phyloP scores from a whole-genome alignment of 1,140 invertebrate genomes.

The Proctacanthus coquilletti region DNA sequence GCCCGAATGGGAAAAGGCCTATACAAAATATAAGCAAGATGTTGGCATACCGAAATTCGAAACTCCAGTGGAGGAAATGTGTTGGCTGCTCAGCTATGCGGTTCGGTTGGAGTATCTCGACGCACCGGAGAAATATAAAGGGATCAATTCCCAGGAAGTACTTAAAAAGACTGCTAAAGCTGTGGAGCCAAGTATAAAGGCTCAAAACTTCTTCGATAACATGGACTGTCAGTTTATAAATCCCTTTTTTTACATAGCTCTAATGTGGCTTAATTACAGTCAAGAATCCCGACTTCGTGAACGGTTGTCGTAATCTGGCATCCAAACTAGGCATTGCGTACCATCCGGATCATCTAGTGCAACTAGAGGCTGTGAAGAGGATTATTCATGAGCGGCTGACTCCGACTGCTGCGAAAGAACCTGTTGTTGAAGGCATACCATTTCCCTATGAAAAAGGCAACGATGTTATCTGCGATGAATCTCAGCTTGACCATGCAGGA shows the following conservation, averaged over 20 bases:
- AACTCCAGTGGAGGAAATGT: slow-evolving; percentile 46
- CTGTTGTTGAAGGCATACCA: slow-evolving; percentile 46
- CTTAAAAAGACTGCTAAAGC: slow-evolving; percentile 34
- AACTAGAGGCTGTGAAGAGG: slow-evolving; percentile 56
- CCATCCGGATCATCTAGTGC: slow-evolving; percentile 67
- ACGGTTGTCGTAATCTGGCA: slow-evolving; percentile 61
- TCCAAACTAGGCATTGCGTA: slow-evolving; percentile 60
- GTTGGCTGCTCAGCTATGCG: slow-evolving; percentile 77
- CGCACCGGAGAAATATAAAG: slow-evolving; percentile 54
- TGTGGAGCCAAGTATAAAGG: slow-evolving; percentile 47
- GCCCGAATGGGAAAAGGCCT: slow-evolving; percentile 53
- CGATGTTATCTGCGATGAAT: slow-evolving; percentile 37
- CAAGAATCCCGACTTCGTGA: slow-evolving; percentile 63
- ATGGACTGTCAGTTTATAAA: slow-evolving; percentile 58
- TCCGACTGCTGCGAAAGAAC: slow-evolving; percentile 45
- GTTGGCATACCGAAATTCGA: slow-evolving; percentile 43
- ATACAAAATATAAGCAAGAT: slow-evolving; percentile 60
- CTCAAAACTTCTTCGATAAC: slow-evolving; percentile 67
- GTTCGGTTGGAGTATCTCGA: slow-evolving; percentile 69
- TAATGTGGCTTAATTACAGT: slow-evolving; percentile 44
- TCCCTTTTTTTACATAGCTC: neutral
- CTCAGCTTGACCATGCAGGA: slow-evolving; percentile 56
- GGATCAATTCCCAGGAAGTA: slow-evolving; percentile 41
- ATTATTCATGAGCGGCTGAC: slow-evolving; percentile 50
- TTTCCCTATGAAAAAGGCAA: slow-evolving; percentile 41